These are phyloP conservation scores for Gulo gulo DNA, from an alignment of 2,113 vertebrate species.

Conservation along the genomic window DNA sequence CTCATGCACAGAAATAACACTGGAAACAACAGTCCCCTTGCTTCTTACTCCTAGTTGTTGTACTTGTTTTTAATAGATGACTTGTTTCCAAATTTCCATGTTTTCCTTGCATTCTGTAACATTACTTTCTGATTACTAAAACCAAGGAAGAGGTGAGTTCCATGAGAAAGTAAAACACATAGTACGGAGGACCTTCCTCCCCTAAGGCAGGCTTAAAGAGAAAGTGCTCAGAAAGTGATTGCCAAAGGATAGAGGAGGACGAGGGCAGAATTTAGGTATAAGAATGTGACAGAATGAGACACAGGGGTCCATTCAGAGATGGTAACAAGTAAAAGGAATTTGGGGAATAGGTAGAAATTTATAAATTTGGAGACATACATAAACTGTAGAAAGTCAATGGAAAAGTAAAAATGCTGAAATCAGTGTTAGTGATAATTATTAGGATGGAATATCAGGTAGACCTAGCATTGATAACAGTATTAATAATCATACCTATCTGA, in stretches of 20 bases:
- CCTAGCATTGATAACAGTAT: neutral
- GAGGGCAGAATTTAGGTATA: neutral
- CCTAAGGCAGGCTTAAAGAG: neutral
- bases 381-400: neutral
- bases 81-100: neutral
- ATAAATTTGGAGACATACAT: neutral
- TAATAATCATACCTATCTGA: neutral
- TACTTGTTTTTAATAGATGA: neutral
- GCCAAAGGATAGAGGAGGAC: neutral
- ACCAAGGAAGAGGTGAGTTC: neutral
- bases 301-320: neutral
- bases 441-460: neutral
- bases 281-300: neutral
- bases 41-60: neutral
- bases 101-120: neutral
- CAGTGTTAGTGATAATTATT: neutral
- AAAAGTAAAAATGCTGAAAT: neutral
- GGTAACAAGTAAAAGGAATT: neutral
- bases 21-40: neutral
- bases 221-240: neutral
- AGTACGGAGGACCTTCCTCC: neutral
- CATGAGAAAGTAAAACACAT: neutral
- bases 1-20: slow-evolving; percentile 25
- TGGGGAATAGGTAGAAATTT: neutral
- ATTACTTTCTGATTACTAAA: neutral